Percentiles rank a stretch among this genome's conserved stretches.
phyloP scores from a whole-genome alignment of 2,113 vertebrate genomes.

The Desmodus rotundus region DNA sequence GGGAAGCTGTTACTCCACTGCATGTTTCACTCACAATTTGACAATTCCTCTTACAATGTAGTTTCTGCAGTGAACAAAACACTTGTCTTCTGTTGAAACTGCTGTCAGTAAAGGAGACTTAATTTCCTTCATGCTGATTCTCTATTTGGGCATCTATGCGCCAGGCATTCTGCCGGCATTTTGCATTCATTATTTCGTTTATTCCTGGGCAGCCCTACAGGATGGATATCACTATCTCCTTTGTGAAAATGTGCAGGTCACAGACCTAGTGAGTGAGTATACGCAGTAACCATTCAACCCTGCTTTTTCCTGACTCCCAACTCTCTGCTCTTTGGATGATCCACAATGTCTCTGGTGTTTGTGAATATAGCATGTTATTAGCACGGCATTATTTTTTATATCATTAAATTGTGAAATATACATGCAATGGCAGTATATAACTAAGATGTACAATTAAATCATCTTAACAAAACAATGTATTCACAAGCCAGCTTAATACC shows the following conservation, averaged over 20 bases:
- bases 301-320: not conserved
- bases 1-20: constrained; percentile 19
- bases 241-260: not conserved
- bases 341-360: not conserved
- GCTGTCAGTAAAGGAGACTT: constrained; percentile 34
- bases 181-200: not conserved
- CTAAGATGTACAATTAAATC: not conserved
- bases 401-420: not conserved
- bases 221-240: not conserved
- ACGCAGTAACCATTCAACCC: not conserved
- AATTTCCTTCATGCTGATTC: constrained; percentile 16
- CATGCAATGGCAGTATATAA: not conserved
- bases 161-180: not conserved
- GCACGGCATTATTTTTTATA: not conserved
- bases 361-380: not conserved
- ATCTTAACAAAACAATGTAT: not conserved
- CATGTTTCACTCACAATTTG: constrained; percentile 62
- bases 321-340: not conserved
- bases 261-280: not conserved
- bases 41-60: constrained; percentile 18
- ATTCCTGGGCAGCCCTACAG: not conserved
- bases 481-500: not conserved
- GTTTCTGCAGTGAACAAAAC: constrained; percentile 2
- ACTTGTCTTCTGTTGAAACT: not conserved
- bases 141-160: not conserved